Conservation (phyloP, 2,113 vertebrate genomes). For the Phainopepla nitens region DNA sequence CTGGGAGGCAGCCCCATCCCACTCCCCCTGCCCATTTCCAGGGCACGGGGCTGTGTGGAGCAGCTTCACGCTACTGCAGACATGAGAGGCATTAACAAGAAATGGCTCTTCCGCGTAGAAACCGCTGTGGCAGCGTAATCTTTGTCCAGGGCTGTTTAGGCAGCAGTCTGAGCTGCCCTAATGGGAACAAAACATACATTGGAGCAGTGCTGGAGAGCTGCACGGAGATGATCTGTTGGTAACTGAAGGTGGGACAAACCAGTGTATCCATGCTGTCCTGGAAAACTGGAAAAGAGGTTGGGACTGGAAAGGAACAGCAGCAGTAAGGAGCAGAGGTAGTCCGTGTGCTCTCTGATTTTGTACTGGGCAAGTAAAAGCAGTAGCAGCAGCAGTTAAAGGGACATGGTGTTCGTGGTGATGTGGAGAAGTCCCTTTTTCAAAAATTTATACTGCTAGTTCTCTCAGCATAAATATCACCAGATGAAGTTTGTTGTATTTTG, state of each 20-base stretch:
- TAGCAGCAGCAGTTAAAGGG: neutral
- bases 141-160: neutral
- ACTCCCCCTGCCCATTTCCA: neutral
- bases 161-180: neutral
- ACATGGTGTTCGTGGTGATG: rapidly evolving
- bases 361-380: neutral
- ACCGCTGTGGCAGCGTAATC: slow-evolving; percentile 25
- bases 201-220: neutral
- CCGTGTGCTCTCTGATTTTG: neutral
- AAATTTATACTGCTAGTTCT: neutral
- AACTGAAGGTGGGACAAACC: neutral
- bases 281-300: neutral
- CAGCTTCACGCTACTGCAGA: neutral
- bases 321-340: neutral
- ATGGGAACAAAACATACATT: neutral
- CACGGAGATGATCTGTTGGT: rapidly evolving
- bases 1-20: neutral
- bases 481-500: neutral
- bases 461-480: neutral
- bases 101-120: neutral
- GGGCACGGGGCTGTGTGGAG: neutral
- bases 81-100: neutral
- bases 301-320: neutral
- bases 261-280: rapidly evolving
- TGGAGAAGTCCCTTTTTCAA: neutral